phyloP scores from a whole-genome alignment of 2,113 vertebrate species.

The Silurus meridionalis region DNA sequence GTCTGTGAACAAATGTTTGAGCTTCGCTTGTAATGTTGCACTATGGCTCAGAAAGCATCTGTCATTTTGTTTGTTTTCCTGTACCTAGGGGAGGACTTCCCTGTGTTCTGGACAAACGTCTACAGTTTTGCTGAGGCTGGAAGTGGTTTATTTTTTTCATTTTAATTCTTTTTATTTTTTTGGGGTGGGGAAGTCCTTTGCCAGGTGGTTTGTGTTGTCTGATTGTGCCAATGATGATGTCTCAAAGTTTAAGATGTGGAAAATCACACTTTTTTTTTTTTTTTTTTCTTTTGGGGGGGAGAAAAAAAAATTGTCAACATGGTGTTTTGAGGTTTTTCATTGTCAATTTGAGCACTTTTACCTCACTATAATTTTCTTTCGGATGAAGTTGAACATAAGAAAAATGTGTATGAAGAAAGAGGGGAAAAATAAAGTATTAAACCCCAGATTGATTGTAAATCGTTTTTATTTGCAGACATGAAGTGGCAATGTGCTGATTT shows the following conservation, averaged over 20 bases:
- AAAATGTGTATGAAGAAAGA: slow-evolving; percentile 72
- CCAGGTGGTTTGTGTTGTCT: slow-evolving; percentile 42
- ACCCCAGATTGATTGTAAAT: slow-evolving; percentile 46
- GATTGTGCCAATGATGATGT: slow-evolving; percentile 59
- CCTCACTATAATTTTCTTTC: slow-evolving; percentile 73
- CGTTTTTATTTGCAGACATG: slow-evolving; percentile 11
- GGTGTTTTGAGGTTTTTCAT: slow-evolving; percentile 60
- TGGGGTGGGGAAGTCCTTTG: neutral
- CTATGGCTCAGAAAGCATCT: slow-evolving; percentile 22
- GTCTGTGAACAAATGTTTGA: slow-evolving; percentile 34
- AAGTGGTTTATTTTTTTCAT: slow-evolving; percentile 8
- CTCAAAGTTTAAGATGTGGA: slow-evolving; percentile 50
- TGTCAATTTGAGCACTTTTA: slow-evolving; percentile 75
- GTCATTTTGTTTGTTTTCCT: slow-evolving; percentile 14
- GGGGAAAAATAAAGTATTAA: slow-evolving; percentile 65
- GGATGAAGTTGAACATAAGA: slow-evolving; percentile 70
- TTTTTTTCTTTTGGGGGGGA: slow-evolving; percentile 60
- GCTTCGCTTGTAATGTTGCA: slow-evolving; percentile 40
- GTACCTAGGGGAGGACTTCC: neutral
- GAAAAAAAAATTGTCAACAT: slow-evolving; percentile 63
- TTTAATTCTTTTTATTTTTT: slow-evolving; percentile 1
- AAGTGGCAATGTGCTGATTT: neutral
- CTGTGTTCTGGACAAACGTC: slow-evolving; percentile 20
- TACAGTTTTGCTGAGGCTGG: slow-evolving; percentile 34
- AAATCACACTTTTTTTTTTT: slow-evolving; percentile 62